Percentiles rank a stretch among this genome's conserved stretches.
Conservation (phyloP, 2,797 vertebrate species). For the Chromobotia macracanthus region DNA sequence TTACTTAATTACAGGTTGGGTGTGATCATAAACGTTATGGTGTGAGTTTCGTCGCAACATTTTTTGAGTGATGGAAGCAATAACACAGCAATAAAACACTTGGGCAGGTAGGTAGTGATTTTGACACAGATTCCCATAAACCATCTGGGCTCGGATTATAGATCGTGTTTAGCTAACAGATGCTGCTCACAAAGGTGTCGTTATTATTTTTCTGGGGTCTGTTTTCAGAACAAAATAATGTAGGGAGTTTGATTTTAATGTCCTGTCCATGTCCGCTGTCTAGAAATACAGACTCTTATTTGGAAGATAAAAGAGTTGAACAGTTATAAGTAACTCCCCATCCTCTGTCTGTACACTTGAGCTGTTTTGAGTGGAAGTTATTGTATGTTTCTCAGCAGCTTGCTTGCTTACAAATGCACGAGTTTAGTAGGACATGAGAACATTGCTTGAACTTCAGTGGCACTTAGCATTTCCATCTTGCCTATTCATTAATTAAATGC, state of each 20-base stretch:
- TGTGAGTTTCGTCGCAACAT: background rate
- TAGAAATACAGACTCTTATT: background rate
- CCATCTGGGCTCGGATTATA: conserved; percentile 53
- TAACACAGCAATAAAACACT: conserved; percentile 42
- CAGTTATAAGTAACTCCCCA: background rate
- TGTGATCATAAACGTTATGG: conserved; percentile 16
- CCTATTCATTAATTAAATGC: conserved; percentile 1
- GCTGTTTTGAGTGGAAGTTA: conserved; percentile 8
- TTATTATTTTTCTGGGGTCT: conserved; percentile 16
- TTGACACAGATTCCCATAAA: conserved; percentile 50
- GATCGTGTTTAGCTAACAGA: conserved; percentile 46
- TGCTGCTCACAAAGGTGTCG: conserved; percentile 46
- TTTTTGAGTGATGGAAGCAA: conserved; percentile 16
- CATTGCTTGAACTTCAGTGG: conserved; percentile 6
- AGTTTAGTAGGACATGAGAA: conserved; percentile 19
- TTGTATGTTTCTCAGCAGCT: conserved; percentile 9
- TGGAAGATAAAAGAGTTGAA: conserved; percentile 4
- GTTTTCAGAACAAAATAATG: background rate
- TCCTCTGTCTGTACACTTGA: conserved; percentile 7
- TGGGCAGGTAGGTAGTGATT: conserved; percentile 50
- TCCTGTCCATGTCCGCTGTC: background rate
- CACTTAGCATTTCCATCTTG: background rate
- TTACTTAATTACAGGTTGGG: conserved; percentile 54
- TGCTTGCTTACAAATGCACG: conserved; percentile 28
- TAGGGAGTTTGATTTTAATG: background rate